These are phyloP conservation scores for Drosophila setifemur DNA, from an alignment of 1,140 invertebrate species.

Conservation along the genomic window DNA sequence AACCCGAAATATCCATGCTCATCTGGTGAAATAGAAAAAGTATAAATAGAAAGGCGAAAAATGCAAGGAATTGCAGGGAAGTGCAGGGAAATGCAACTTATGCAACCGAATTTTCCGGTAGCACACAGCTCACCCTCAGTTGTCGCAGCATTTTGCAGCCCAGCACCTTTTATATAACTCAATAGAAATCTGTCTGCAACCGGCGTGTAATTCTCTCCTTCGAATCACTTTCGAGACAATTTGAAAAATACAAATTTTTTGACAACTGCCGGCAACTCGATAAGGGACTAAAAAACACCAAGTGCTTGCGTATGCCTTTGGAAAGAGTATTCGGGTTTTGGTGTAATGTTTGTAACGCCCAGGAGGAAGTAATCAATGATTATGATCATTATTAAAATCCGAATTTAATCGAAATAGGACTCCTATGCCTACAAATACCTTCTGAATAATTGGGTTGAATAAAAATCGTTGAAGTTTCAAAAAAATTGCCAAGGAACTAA, in stretches of 20 bases:
- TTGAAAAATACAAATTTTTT: conserved; percentile 29
- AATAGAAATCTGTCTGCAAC: not conserved
- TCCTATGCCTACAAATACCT: too few relatives aligned
- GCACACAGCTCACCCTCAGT: conserved; percentile 2
- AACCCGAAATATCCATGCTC: conserved; percentile 21
- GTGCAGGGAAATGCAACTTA: conserved; percentile 32
- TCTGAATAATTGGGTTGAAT: too few relatives aligned
- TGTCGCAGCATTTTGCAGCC: conserved; percentile 23
- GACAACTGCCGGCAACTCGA: conserved; percentile 15
- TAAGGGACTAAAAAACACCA: conserved; percentile 16
- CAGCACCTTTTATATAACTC: not conserved
- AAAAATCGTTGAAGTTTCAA: too few relatives aligned
- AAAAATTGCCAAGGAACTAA: too few relatives aligned
- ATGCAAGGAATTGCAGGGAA: not conserved
- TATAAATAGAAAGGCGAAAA: conserved; percentile 4
- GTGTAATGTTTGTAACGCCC: too few relatives aligned
- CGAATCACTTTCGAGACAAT: not conserved
- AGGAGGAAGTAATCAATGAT: too few relatives aligned
- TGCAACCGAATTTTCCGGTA: conserved; percentile 2
- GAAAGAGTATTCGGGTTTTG: too few relatives aligned
- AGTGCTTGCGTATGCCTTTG: too few relatives aligned
- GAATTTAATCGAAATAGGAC: too few relatives aligned
- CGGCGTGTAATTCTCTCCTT: not conserved
- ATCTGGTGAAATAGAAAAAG: conserved; percentile 23
- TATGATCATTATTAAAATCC: too few relatives aligned